These are phyloP conservation scores for Lethocerus indicus DNA, from an alignment of 1,140 invertebrate genomes.

Conservation along the genomic window DNA sequence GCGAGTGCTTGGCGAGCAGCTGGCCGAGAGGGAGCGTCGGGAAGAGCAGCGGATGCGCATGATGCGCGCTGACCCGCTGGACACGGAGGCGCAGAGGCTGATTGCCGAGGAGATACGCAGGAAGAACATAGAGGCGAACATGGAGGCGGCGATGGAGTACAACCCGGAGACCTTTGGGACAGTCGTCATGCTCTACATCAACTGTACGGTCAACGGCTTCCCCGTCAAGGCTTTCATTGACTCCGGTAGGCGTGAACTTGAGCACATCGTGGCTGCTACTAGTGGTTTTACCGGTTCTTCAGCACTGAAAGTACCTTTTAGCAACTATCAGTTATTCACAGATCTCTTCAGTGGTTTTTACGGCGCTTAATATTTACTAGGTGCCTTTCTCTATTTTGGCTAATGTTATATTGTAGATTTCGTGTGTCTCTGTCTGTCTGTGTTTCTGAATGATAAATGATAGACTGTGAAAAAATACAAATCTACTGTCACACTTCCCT, in stretches of 20 bases:
- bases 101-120: constrained; percentile 92
- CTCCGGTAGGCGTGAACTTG: constrained; percentile 58
- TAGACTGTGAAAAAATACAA: too few relatives aligned
- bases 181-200: constrained; percentile 94
- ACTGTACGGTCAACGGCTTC: constrained; percentile 88
- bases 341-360: too few relatives aligned
- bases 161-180: constrained; percentile 96
- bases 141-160: constrained; percentile 97
- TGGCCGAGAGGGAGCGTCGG: constrained; percentile 53
- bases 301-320: too few relatives aligned
- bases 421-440: too few relatives aligned
- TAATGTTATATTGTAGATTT: too few relatives aligned
- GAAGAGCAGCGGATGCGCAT: constrained; percentile 71
- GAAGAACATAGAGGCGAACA: constrained; percentile 95
- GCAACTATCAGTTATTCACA: too few relatives aligned
- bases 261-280: too few relatives aligned
- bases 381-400: too few relatives aligned
- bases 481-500: too few relatives aligned
- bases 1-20: constrained; percentile 63
- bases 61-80: constrained; percentile 82
- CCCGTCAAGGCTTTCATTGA: constrained; percentile 97
- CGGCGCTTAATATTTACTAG: too few relatives aligned
- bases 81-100: constrained; percentile 79
- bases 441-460: too few relatives aligned
- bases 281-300: too few relatives aligned